Evolutionary conservation across 2,113 vertebrate species (phyloP), one percentile per base, ranked within the genome.

Genomic region (Cettia cetti): DNA sequence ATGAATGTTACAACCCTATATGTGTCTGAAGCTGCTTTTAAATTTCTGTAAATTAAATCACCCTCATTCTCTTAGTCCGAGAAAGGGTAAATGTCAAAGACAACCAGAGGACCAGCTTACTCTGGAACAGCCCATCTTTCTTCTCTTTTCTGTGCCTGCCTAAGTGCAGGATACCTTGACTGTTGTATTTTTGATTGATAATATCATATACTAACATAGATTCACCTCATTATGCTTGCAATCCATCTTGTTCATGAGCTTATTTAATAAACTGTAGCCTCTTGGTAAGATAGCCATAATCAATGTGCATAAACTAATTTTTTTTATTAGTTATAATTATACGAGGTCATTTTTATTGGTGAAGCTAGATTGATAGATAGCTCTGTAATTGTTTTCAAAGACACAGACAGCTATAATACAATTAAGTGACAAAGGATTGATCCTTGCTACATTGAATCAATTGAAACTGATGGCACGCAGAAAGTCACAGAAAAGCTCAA

Each of bases 301-400:
- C 91, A 82, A 91, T 94, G 82, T 72, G 50, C 60, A 93, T 92
- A 94, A 96, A 91, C 70, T 91, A 74, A 81, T 89, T 89, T 96
- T 93, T 93, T 96, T 97, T 95, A 96, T 95, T 90, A 91, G 54
- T 88, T 95, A 87, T 95, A 93, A 95, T 96, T 96, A 92, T 88
- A 94, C 0, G 2, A 94, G 71, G 80, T 83, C 86, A 91, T 90
- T 95, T 96, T 90, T 90, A 88, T 86, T 91, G 81, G 64, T 90
- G 50, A 52, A 65, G 21, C 47, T 87, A 85, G 86, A 89, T 82
- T 95, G 78, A 95, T 81, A 83, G 87, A 97, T 91, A 89, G 64
- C 45, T 87, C 69, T 90, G 64, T 95, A 95, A 92, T 87, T 93
- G 68, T 92, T 97, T 94, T 93, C 92, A 93, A 92, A 95, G 88